phyloP scores from a whole-genome alignment of 1,140 invertebrate genomes.

The Phenacoccus solenopsis region DNA sequence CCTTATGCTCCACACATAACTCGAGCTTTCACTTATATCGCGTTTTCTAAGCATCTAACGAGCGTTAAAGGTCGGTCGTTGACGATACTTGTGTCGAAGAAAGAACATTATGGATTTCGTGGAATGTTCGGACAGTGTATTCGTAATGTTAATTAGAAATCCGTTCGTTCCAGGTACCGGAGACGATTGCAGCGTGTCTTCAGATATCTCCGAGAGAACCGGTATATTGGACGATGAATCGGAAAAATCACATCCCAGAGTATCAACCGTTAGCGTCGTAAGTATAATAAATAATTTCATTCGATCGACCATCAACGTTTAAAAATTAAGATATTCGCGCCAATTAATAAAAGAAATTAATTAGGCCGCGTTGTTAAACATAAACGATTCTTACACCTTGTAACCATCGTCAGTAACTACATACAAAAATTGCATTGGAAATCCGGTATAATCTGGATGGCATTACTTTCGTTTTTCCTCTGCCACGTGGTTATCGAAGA shows the following conservation, averaged over 20 bases:
- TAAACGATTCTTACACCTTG: not conserved
- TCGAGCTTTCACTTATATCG: no score
- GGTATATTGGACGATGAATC: not conserved
- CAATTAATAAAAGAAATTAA: no score
- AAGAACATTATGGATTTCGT: not conserved
- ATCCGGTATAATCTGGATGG: no score
- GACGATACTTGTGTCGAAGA: not conserved
- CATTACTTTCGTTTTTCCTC: not conserved
- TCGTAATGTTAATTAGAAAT: not conserved
- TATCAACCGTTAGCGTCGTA: constrained; percentile 23
- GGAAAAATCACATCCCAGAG: not conserved
- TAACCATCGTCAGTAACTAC: no score
- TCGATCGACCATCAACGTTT: no score
- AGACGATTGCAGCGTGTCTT: constrained; percentile 7
- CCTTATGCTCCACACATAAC: no score
- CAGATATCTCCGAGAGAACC: constrained; percentile 1
- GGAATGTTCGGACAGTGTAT: not conserved
- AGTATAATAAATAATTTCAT: constrained; percentile 27
- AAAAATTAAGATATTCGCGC: no score
- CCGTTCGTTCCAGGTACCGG: not conserved
- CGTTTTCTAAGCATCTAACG: no score
- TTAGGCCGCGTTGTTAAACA: not conserved
- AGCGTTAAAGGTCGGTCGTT: not conserved
- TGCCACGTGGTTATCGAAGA: not conserved
- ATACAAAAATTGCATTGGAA: no score